Conservation (phyloP, 2,888 invertebrate genomes). For the Hydraecia micacea region DNA sequence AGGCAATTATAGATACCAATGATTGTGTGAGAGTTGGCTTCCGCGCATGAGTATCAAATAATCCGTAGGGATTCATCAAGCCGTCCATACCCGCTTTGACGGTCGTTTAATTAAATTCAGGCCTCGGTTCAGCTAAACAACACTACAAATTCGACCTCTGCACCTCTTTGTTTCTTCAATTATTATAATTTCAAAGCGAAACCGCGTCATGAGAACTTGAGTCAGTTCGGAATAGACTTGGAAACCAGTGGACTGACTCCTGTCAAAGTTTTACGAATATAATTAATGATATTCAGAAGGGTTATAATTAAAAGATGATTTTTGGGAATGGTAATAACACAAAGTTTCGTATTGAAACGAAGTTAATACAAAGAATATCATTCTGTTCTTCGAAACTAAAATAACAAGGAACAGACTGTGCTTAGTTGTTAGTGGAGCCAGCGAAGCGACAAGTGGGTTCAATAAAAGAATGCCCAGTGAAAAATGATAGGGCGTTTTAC, state of each 20-base stretch:
- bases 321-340: constrained; percentile 21
- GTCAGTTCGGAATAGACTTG: constrained; percentile 29
- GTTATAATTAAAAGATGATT: constrained; percentile 31
- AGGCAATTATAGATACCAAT: constrained; percentile 24
- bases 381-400: constrained; percentile 27
- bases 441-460: constrained; percentile 44
- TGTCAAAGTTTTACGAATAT: constrained; percentile 49
- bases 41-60: constrained; percentile 58
- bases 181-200: constrained; percentile 53
- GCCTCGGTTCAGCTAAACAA: constrained; percentile 48
- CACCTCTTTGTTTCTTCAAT: constrained; percentile 52
- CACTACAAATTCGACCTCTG: constrained; percentile 45
- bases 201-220: constrained; percentile 37
- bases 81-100: constrained; percentile 63
- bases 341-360: constrained; percentile 21
- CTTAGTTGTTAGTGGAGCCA: constrained; percentile 24
- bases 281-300: constrained; percentile 43
- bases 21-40: constrained; percentile 37
- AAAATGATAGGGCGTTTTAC: constrained; percentile 46
- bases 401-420: constrained; percentile 37
- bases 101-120: constrained; percentile 73
- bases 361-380: constrained; percentile 5
- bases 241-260: constrained; percentile 37
- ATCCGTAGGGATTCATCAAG: constrained; percentile 53
- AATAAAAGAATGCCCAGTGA: constrained; percentile 51